Conservation (phyloP, 2,797 vertebrate species). For the Gymnothorax javanicus region DNA sequence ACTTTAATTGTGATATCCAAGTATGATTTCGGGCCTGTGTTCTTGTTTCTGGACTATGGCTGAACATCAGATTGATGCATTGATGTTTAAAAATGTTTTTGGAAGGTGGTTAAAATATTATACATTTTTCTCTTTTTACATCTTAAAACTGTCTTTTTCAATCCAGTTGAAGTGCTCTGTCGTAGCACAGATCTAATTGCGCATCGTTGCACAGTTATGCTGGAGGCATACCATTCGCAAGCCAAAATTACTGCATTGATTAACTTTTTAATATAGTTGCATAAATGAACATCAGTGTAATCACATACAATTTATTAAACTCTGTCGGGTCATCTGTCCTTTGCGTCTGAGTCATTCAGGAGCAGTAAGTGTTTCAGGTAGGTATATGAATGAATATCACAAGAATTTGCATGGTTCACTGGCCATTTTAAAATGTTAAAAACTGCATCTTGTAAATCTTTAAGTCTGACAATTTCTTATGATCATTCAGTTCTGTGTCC, state of each 20-base stretch:
- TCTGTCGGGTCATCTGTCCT: too few species aligned
- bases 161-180: neutral
- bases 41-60: neutral
- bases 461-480: neutral
- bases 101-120: neutral
- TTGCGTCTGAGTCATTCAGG: too few species aligned
- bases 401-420: neutral
- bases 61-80: neutral
- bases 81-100: neutral
- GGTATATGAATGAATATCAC: slow-evolving; percentile 5
- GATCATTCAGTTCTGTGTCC: neutral
- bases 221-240: neutral
- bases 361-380: too few species aligned
- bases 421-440: neutral
- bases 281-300: neutral
- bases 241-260: neutral
- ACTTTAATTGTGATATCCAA: too few species aligned
- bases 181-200: neutral
- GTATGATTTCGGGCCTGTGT: too few species aligned
- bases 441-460: neutral
- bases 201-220: neutral
- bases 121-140: neutral
- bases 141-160: neutral
- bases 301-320: too few species aligned
- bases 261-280: slow-evolving; percentile 23